Evolutionary conservation across 2,888 invertebrate genomes (phyloP), one percentile per base, ranked within the genome.

Genomic region (Leptopilina drosophilae): DNA sequence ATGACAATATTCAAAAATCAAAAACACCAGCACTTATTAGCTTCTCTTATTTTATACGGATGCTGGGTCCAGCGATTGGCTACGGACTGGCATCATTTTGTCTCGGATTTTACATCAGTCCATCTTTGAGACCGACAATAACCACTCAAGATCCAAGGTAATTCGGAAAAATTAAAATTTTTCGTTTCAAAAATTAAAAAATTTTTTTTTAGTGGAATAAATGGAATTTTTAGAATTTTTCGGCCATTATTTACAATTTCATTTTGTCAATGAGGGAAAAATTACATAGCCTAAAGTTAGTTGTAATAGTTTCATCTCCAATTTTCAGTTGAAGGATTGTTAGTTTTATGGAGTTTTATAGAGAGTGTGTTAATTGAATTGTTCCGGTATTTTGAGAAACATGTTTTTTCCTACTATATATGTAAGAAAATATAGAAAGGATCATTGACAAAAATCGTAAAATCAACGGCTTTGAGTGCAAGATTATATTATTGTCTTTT

Each of bases 1-100:
- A 96, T 88, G 96, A 96, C 87, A 96, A 95, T 87, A 94, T 95
- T n/a, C 94, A 95, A 86, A 95, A 95, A 87, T 95, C 95, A 5
- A 95, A 95, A 87, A 95, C 95, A 0, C 95, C 95, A n/a, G 94
- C 94, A 2, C 91, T 95, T 64, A 93, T 95, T 81, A 95, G 95
- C 92, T 93, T 95, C 76, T 94, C 95, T 0, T 95, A 94, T 85
- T 95, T 95, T 85, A 90, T 95, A 82, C 92, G 95, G 73, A 95
- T 95, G 93, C 86, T 95, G 87, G 95, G 95, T 9, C 95, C 95
- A 1, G 95, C 95, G 0, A 92, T 95, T 14, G 95, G 95, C 7
- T 95, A 95, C 85, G 94, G 94, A 0, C 87, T 95, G 80, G 95
- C 95, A 5, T 95, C 95, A 3, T 92, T 95, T 83, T 94, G 95